Conservation (phyloP, 2,888 invertebrate species). For the Phalera bucephala region DNA sequence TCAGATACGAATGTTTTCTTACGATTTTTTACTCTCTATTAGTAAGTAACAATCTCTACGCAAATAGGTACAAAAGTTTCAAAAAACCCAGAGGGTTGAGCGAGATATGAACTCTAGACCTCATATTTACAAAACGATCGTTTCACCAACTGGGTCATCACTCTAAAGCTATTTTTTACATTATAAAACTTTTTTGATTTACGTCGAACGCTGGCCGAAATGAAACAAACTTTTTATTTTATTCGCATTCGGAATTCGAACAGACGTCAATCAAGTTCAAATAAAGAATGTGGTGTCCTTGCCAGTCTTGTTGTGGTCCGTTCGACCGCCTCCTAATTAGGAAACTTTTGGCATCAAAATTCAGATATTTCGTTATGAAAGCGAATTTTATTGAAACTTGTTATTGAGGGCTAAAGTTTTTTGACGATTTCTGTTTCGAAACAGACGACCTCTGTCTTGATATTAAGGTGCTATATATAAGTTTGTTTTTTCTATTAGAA, state of each 20-base stretch:
- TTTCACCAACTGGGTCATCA: no score
- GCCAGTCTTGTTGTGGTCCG: conserved; percentile 30
- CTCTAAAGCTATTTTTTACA: conserved; percentile 18
- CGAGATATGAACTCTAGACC: no score
- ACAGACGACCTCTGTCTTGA: no score
- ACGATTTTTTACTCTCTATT: no score
- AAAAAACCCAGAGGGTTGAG: no score
- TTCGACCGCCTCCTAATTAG: conserved; percentile 27
- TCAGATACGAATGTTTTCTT: no score
- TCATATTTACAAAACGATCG: no score
- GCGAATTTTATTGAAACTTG: conserved; percentile 1
- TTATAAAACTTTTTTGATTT: conserved; percentile 47
- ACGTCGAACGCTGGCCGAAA: conserved; percentile 40
- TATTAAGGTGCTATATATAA: no score
- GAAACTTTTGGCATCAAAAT: conserved; percentile 18
- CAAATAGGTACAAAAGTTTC: no score
- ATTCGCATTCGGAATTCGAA: conserved; percentile 43
- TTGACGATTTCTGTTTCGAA: no score
- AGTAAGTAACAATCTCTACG: no score
- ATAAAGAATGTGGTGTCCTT: conserved; percentile 34
- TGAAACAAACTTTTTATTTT: conserved; percentile 42
- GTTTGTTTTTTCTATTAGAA: no score
- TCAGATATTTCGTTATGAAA: conserved; percentile 20
- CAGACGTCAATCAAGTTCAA: conserved; percentile 54
- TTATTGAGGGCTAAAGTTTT: background rate